These are phyloP conservation scores for Ophiothrix spiculata DNA, from an alignment of 35 echinoderm and acorn worm genomes.

Conservation along the genomic window DNA sequence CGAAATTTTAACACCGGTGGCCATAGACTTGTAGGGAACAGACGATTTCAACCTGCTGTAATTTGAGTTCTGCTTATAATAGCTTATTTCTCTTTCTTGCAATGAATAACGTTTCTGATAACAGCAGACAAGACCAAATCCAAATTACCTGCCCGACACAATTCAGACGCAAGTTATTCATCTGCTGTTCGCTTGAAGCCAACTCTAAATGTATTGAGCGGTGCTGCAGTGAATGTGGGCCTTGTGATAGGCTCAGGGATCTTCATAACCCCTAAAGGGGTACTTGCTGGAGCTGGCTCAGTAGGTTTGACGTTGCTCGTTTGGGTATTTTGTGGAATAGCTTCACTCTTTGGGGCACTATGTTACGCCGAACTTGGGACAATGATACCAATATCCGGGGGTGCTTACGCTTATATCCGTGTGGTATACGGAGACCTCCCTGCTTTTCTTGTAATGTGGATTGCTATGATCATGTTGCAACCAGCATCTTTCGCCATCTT, in stretches of 20 bases:
- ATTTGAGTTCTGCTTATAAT: too few species aligned
- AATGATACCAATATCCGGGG: constrained; percentile 51
- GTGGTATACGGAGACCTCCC: constrained; percentile 20
- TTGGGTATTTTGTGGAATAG: constrained; percentile 49
- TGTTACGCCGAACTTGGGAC: constrained; percentile 66
- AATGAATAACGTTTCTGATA: too few species aligned
- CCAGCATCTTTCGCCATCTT: constrained; percentile 54
- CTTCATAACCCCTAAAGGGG: constrained; percentile 64
- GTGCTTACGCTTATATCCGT: constrained; percentile 52
- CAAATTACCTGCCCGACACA: too few species aligned
- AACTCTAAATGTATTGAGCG: constrained; percentile 20
- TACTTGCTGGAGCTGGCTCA: constrained; percentile 36
- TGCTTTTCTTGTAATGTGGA: constrained; percentile 69
- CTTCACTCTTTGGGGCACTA: constrained; percentile 54
- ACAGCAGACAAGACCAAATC: too few species aligned
- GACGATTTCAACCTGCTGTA: too few species aligned
- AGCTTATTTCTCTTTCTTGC: too few species aligned
- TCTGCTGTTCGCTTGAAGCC: constrained; percentile 19
- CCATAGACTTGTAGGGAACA: too few species aligned
- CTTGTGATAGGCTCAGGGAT: constrained; percentile 65
- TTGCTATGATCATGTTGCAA: constrained; percentile 59
- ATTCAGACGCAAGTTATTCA: neutral
- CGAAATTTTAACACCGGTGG: too few species aligned
- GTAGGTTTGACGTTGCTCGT: constrained; percentile 53
- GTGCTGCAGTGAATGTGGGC: constrained; percentile 40